These are phyloP conservation scores for Chaenodraco wilsoni DNA, from an alignment of 2,797 vertebrate species.

Conservation along the genomic window DNA sequence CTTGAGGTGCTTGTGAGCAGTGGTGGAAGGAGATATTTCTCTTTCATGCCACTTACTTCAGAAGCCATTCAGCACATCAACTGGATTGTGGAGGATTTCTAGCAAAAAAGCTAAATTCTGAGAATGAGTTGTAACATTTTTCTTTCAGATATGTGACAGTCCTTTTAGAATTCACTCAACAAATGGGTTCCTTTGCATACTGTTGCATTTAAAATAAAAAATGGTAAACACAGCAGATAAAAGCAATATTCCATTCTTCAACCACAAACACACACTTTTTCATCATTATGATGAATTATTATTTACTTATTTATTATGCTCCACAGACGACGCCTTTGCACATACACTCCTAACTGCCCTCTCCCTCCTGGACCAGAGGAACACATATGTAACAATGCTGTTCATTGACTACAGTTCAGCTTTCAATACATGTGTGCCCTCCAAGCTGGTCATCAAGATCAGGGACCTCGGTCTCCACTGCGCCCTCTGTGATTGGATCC, in stretches of 20 bases:
- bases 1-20: conserved; percentile 77
- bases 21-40: conserved; percentile 79
- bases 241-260: conserved; percentile 8
- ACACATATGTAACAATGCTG: no score
- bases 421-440: no score
- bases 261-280: conserved; percentile 9
- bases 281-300: conserved; percentile 11
- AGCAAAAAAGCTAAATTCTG: conserved; percentile 58
- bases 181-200: conserved; percentile 10
- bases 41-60: conserved; percentile 80
- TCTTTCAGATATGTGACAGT: conserved; percentile 34
- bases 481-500: no score
- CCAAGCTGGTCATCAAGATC: no score
- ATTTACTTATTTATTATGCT: no score
- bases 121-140: conserved; percentile 58
- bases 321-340: no score
- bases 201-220: conserved; percentile 20
- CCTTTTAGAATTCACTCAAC: conserved; percentile 25
- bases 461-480: no score
- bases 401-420: no score
- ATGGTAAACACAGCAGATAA: conserved; percentile 2
- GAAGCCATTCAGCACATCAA: conserved; percentile 78
- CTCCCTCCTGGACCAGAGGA: no score
- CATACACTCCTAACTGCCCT: no score
- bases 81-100: conserved; percentile 77